A percentile compares a stretch with the other conserved stretches of the same genome.
phyloP scores from a whole-genome alignment of 2,888 invertebrate genomes.

The Troides aeacus region DNA sequence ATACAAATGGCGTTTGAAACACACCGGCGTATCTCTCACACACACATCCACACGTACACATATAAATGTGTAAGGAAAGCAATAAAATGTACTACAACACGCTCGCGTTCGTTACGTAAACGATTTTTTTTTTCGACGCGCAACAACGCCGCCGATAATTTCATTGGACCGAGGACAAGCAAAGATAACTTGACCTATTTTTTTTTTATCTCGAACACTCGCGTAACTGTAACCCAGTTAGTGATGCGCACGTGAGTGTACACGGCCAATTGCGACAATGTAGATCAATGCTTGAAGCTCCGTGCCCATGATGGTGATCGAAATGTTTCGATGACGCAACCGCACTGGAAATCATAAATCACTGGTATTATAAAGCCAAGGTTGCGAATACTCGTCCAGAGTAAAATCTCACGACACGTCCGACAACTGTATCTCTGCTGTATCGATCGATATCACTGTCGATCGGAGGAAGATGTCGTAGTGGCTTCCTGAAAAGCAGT shows the following conservation, averaged over 20 bases:
- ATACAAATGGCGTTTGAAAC: too few relatives aligned
- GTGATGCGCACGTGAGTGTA: slow-evolving; percentile 54
- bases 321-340: slow-evolving; percentile 43
- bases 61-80: not conserved
- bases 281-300: slow-evolving; percentile 47
- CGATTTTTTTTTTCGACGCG: slow-evolving; percentile 58
- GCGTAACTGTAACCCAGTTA: slow-evolving; percentile 74
- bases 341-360: slow-evolving; percentile 1
- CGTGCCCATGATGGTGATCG: slow-evolving; percentile 31
- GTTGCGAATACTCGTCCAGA: not conserved
- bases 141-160: slow-evolving; percentile 67
- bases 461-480: not conserved
- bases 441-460: not conserved
- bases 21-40: not conserved
- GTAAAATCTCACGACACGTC: not conserved
- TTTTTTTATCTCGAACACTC: slow-evolving; percentile 70
- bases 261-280: slow-evolving; percentile 53
- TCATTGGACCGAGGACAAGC: slow-evolving; percentile 74
- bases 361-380: not conserved
- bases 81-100: not conserved
- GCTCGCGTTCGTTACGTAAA: slow-evolving; percentile 54
- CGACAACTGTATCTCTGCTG: too few relatives aligned
- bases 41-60: not conserved
- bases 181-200: slow-evolving; percentile 80
- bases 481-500: slow-evolving; percentile 47